Base-by-base conservation (phyloP, 2,888 invertebrate species). In the Mermis nigrescens region DNA sequence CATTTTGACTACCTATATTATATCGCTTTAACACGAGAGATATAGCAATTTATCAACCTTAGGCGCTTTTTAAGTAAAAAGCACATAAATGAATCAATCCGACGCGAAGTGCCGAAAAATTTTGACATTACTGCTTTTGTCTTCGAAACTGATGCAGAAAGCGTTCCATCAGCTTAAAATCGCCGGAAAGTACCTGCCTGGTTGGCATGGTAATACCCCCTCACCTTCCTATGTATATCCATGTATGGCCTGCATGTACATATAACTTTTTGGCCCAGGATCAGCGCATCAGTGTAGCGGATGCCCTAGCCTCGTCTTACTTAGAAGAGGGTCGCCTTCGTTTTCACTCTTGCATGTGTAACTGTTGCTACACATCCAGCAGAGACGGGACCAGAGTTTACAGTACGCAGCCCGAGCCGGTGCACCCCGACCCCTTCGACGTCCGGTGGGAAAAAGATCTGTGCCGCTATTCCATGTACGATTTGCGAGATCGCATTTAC, bases 321-420 rank as follows among this genome's bases (percentile, higher is more conserved):
- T 79, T 98, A 66, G 94, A 94, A 73, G 98, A 98, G 75, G 98
- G 95, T 31, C 82, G 98, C 4, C 81, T 98, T 71, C 83, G 98
- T 71, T 99, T 94, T 79, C 98, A 98, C 79, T 95, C 94, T 64
- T 98, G 98, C 77, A 99, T 98, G 98, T 98, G 98, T 80, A 86
- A 86, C 74, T 98, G 98, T 73, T 98, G 98, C 78, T 7, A 29
- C 7, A 53, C 54, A 31, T n/a, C 29, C 15, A 12, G 15, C 15
- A 29, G 29, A 12, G 48, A 24, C 4, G 19, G 12, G 19, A n/a
- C 29, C 4, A 28, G 31, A 27, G 54, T 53, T 12, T 15, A 29
- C 31, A 22, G 29, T 45, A 19, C 22, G 45, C 3, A 48, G 76
- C 86, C 91, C 68, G 94, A 94, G 77, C 91, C 91, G 31, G 82